These are phyloP conservation scores for Clusia tigrina DNA, from an alignment of 2,888 invertebrate genomes.

Conservation along the genomic window DNA sequence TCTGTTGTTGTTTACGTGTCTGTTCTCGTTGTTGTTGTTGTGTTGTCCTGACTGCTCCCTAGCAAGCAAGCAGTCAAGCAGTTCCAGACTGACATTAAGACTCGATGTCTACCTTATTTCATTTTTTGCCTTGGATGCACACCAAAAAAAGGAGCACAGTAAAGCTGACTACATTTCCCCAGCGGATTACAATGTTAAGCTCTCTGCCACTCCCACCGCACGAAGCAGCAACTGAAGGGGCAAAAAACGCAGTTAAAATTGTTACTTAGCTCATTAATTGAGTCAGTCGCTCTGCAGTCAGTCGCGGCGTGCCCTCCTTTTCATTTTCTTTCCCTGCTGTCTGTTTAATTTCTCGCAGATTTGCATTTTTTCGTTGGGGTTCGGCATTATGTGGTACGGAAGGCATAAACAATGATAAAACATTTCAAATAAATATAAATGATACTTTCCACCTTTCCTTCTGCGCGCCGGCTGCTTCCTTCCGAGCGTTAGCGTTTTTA, in stretches of 20 bases:
- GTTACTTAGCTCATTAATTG: conserved; percentile 51
- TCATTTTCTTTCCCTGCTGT: no score
- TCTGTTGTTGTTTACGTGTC: background rate
- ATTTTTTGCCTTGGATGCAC: background rate
- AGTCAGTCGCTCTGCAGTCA: conserved; percentile 42
- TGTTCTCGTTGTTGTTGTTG: background rate
- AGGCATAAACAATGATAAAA: conserved; percentile 37
- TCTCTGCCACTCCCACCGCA: background rate
- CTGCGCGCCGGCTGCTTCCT: conserved; percentile 26
- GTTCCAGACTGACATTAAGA: conserved; percentile 17
- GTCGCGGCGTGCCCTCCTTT: no score
- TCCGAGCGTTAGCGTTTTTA: conserved; percentile 44
- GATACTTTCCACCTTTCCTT: conserved; percentile 36
- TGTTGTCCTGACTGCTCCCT: no score
- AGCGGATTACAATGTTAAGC: conserved; percentile 25
- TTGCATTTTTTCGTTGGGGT: conserved; percentile 29
- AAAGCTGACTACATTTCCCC: conserved; percentile 18
- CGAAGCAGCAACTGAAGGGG: conserved; percentile 18
- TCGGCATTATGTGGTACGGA: conserved; percentile 6
- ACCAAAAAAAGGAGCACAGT: conserved; percentile 1
- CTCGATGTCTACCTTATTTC: conserved; percentile 1
- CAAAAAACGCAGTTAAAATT: conserved; percentile 31
- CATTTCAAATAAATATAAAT: conserved; percentile 52
- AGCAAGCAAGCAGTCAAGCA: conserved; percentile 31
- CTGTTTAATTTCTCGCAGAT: conserved; percentile 8